Percentiles rank a stretch among this genome's conserved stretches.
These are phyloP conservation scores for Gymnodraco acuticeps DNA, from an alignment of 2,797 vertebrate genomes.

Conservation along the genomic window DNA sequence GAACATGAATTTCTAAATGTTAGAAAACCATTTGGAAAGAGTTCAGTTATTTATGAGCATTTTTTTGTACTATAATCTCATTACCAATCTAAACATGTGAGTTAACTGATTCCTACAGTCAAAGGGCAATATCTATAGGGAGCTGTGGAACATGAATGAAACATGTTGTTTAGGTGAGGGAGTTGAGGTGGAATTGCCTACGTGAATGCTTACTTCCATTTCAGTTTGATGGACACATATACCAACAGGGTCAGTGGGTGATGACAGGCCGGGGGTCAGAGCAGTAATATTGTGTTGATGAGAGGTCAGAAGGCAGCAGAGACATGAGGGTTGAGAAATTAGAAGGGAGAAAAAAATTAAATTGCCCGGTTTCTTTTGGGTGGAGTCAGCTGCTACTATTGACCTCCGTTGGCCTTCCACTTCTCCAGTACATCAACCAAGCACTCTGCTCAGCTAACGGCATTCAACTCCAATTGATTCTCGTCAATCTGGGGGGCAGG, in stretches of 20 bases:
- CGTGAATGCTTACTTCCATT: constrained; percentile 24
- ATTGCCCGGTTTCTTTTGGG: constrained; percentile 5
- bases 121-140: neutral
- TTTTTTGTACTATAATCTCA: neutral
- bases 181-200: constrained; percentile 9
- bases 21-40: neutral
- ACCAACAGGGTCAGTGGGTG: constrained; percentile 15
- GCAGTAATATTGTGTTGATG: constrained; percentile 59
- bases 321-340: constrained; percentile 43
- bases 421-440: constrained; percentile 45
- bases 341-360: constrained; percentile 29
- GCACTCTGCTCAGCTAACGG: constrained; percentile 37
- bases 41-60: neutral
- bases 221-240: constrained; percentile 35
- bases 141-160: neutral
- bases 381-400: constrained; percentile 54
- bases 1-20: constrained; percentile 13
- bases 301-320: constrained; percentile 50
- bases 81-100: neutral
- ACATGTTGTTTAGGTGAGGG: neutral
- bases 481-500: constrained; percentile 40
- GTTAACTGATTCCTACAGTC: neutral
- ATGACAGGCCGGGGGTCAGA: constrained; percentile 27
- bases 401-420: constrained; percentile 55
- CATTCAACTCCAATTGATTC: constrained; percentile 68